Percentiles rank a stretch among this genome's conserved stretches.
Conservation (phyloP, 30 jellyfish, hydroid and myxozoan species). For the Turritopsis dohrnii region DNA sequence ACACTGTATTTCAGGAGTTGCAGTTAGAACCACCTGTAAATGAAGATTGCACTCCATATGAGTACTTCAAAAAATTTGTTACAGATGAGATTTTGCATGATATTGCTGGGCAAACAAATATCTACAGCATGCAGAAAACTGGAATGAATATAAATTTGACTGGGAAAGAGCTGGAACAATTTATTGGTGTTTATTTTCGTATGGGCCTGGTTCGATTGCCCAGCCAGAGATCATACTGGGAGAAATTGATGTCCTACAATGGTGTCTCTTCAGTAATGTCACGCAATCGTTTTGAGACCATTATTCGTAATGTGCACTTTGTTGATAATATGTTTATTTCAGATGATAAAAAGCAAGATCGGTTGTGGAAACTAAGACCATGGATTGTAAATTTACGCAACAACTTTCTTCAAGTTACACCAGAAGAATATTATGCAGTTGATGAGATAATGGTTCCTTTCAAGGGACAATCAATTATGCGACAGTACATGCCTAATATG, state of each 20-base stretch:
- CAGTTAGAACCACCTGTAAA: conserved; percentile 8
- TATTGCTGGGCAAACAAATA: conserved; percentile 3
- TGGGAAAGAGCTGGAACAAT: conserved; percentile 13
- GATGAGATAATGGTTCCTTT: too few species aligned
- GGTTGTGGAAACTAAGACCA: conserved; percentile 29
- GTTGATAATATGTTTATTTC: conserved; percentile 16
- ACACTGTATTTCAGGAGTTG: not conserved
- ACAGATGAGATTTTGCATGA: not conserved
- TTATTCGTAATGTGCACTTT: conserved; percentile 21
- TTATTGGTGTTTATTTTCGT: too few species aligned
- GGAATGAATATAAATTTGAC: conserved; percentile 22
- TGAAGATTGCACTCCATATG: conserved; percentile 7
- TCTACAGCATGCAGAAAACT: conserved; percentile 16
- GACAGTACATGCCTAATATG: conserved; percentile 26
- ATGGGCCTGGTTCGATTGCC: conserved; percentile 35
- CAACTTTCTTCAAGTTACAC: too few species aligned
- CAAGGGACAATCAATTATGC: conserved; percentile 1
- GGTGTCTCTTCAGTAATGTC: conserved; percentile 8
- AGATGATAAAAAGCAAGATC: not conserved
- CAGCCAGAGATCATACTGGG: conserved; percentile 23
- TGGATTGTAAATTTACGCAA: too few species aligned
- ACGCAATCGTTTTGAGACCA: conserved; percentile 11
- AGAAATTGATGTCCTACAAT: not conserved
- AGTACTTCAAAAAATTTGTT: not conserved
- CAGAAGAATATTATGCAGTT: too few species aligned